Conservation (phyloP, 2,888 invertebrate genomes). For the Hedya salicella region DNA sequence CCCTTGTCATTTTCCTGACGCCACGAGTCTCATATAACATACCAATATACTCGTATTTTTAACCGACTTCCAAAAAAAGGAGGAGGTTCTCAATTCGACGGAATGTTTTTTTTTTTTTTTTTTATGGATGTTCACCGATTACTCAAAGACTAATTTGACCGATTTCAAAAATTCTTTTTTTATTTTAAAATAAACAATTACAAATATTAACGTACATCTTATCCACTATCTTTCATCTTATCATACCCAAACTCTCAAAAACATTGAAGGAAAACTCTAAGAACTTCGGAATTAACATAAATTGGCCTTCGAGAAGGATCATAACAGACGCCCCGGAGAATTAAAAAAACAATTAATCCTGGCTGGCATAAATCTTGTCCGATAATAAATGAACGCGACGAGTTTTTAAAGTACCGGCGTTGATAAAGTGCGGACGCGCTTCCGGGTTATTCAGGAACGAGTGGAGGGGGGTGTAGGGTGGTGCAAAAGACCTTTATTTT, state of each 20-base stretch:
- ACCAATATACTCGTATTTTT: too few relatives aligned
- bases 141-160: too few relatives aligned
- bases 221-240: too few relatives aligned
- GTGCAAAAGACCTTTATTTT: background rate
- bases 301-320: constrained; percentile 20
- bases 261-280: background rate
- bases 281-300: constrained; percentile 18
- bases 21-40: too few relatives aligned
- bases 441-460: constrained; percentile 16
- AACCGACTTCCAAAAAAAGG: too few relatives aligned
- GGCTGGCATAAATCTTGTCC: constrained; percentile 55
- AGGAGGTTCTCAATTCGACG: too few relatives aligned
- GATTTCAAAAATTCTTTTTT: too few relatives aligned
- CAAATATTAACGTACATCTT: too few relatives aligned
- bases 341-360: constrained; percentile 47
- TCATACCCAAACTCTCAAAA: background rate
- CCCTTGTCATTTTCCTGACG: too few relatives aligned
- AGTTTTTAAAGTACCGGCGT: constrained; percentile 57
- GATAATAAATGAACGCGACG: constrained; percentile 50
- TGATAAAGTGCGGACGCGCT: constrained; percentile 54
- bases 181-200: too few relatives aligned
- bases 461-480: background rate
- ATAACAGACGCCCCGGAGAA: constrained; percentile 29
- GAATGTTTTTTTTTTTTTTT: too few relatives aligned
- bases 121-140: too few relatives aligned